Base-by-base conservation (phyloP, 2,888 invertebrate species). In the Myopa tessellatipennis region DNA sequence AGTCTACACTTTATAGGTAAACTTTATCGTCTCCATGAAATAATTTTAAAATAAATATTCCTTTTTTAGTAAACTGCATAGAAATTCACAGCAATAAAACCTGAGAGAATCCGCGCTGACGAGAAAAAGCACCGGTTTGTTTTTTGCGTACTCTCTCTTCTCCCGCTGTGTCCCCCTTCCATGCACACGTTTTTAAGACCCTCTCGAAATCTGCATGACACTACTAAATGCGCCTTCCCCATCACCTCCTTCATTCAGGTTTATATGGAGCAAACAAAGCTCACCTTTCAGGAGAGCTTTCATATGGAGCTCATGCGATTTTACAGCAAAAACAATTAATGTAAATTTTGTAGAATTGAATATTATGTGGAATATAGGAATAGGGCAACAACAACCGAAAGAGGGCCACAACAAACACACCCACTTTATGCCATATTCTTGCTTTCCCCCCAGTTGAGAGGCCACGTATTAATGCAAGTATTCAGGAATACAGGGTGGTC, bases 301-400 rank as follows among this genome's bases (percentile, higher is more conserved):
- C 10, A 14, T 26, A 26, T 26, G 18, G n/a, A 61, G 61, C 61
- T 61, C 61, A 2, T 26, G 61, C 61, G 61, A 61, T 61, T 26
- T 61, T 58, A 1, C 61, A 69, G 69, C 69, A 69, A 69, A 69
- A 69, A 50, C 69, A 50, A 69, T 69, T 69, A 69, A 69, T 69
- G 69, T 50, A 69, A 69, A 69, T 69, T 69, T 45, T 50, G 69
- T 50, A 26, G 50, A 69, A 50, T 69, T 69, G 69, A 69, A 50
- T 69, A 50, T 34, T 69, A 7, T 61, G n/a, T 12, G n/a, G 5
- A 61, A 18, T 61, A 26, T 34, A 61, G 34, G 61, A 61, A 18
- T 26, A 26, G 61, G 5, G 12, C 8, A 26, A 61, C 26, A 61
- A 26, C 5, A 26, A 45, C 45, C 52, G 52, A 8, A 52, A 14